Percentiles rank a stretch among this genome's conserved stretches.
Evolutionary conservation across 2,113 vertebrate genomes (phyloP).

Genomic region (Toxotes chatareus): DNA sequence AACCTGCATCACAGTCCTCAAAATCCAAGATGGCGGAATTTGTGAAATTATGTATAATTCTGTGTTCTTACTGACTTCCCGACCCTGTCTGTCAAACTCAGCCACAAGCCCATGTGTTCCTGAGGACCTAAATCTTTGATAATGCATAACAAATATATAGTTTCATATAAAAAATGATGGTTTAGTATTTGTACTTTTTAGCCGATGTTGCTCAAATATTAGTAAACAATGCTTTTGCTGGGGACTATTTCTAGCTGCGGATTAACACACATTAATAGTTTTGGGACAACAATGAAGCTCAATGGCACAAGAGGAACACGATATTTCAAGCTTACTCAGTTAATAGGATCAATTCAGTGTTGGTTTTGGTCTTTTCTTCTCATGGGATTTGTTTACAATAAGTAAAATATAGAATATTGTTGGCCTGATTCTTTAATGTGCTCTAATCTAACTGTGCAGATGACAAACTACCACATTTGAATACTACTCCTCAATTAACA

Average conservation of each 20-base stretch:
- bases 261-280: background rate
- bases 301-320: background rate
- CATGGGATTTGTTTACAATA: background rate
- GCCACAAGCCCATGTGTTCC: too few relatives aligned
- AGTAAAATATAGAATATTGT: background rate
- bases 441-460: background rate
- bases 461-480: too few relatives aligned
- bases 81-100: too few relatives aligned
- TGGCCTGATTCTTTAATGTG: background rate
- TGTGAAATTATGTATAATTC: too few relatives aligned
- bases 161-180: background rate
- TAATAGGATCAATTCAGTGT: background rate
- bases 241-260: background rate
- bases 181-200: background rate
- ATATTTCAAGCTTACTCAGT: background rate
- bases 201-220: too few relatives aligned
- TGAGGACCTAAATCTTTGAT: too few relatives aligned
- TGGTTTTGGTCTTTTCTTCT: background rate
- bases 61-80: too few relatives aligned
- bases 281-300: background rate
- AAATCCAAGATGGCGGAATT: background rate
- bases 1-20: background rate
- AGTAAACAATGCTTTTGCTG: background rate
- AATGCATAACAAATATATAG: background rate
- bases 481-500: background rate